phyloP scores from a whole-genome alignment of 1,140 invertebrate species.

The Drosophila navojoa region DNA sequence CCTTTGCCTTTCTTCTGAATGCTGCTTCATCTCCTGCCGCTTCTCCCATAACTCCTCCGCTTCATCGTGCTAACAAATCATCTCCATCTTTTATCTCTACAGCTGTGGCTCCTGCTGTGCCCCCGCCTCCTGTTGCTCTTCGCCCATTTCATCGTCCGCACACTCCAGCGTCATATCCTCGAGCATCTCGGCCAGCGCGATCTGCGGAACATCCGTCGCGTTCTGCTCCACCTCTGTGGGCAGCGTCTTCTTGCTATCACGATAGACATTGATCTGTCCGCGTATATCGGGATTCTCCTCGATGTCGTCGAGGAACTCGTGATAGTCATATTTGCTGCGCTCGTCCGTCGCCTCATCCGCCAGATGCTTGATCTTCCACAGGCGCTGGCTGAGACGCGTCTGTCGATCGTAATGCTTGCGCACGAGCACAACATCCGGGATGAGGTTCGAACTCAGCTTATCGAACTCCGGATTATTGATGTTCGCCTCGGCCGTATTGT shows the following conservation, averaged over 20 bases:
- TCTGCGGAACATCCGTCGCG: constrained; percentile 88
- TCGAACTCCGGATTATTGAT: constrained; percentile 96
- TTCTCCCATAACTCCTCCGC: no score
- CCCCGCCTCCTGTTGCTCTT: constrained; percentile 78
- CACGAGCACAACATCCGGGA: constrained; percentile 96
- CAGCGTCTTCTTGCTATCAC: constrained; percentile 89
- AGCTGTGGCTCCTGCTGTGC: constrained; percentile 46
- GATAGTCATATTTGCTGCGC: constrained; percentile 91
- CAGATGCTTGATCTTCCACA: constrained; percentile 97
- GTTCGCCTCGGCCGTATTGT: constrained; percentile 94
- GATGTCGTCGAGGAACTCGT: constrained; percentile 98
- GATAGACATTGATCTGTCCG: constrained; percentile 97
- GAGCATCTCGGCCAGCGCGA: constrained; percentile 98
- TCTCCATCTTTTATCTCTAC: constrained; percentile 10
- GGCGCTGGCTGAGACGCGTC: constrained; percentile 88
- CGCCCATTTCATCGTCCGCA: constrained; percentile 88
- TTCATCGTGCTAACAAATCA: not conserved
- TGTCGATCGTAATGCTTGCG: constrained; percentile 95
- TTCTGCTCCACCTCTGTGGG: constrained; percentile 88
- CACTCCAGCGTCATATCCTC: constrained; percentile 94
- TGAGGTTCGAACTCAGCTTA: constrained; percentile 88
- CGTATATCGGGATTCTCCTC: constrained; percentile 96
- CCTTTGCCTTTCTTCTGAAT: no score
- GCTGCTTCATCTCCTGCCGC: no score
- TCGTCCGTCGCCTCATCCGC: constrained; percentile 88